Base-by-base conservation (phyloP, 1,140 invertebrate genomes). In the Maconellicoccus hirsutus region DNA sequence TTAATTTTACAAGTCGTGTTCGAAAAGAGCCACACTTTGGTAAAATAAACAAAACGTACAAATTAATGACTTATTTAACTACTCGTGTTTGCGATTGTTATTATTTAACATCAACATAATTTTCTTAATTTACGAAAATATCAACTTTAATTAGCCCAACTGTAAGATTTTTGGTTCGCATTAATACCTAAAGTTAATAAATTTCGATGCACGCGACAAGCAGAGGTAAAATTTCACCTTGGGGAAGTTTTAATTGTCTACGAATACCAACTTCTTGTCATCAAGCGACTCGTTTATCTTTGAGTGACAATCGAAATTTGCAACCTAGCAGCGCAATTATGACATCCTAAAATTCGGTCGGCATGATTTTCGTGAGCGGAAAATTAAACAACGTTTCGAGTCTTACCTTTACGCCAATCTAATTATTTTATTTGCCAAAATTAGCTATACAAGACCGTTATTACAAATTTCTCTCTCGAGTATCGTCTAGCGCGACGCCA, bases 101-200 rank as follows among this genome's bases (percentile, higher is more conserved):
- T 16, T 52, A 16, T 16, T 52, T 52, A 52, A 52, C 42, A 52
- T 52, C 6, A 16, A 8, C 16, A 16, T 52, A 19, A 52, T 52
- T 52, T 52, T 52, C 4, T 3, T 52, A 52, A 52, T 52, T 52
- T 52, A 3, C 12, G 6, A 19, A 52, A 52, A 52, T 52, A 52
- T 52, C 42, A 52, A 52, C 42, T 52, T 19, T 19, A 52, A 52
- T 52, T 52, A 52, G 42, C 42, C n/a, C 4, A 52, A 16, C 42
- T 52, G 42, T 52, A 52, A 52, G 42, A 52, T 52, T 52, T 52
- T 52, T 52, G 42, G 42, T 52, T 52, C 12, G 42, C 42, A 52
- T 52, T 16, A 52, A 52, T 19, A 52, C 42, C 6, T 16, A 52
- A 52, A 52, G 42, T 52, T 52, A 52, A 52, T 52, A 52, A 14